Base-by-base conservation (phyloP, 2,797 vertebrate genomes). In the Megaceryle alcyon region DNA sequence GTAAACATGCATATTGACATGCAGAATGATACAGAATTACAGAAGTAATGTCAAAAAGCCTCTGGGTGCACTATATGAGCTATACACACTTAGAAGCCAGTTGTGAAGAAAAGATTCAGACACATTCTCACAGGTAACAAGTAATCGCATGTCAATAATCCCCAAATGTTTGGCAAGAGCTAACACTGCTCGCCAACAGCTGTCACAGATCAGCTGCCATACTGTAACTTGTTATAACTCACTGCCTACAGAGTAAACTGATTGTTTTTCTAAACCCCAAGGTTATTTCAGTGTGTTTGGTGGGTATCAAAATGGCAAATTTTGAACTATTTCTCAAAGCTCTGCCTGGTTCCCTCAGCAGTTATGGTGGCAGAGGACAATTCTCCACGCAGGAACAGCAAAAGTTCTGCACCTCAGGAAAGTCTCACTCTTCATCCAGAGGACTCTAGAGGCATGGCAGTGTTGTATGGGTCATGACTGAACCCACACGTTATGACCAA, bases 401-500 rank as follows among this genome's bases (percentile, higher is more conserved):
- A 39, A 33, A 79, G 9, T 4, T 51, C 46, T 60, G 43, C 10
- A 14, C 3, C 3, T 7, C 71, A 53, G 21, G 44, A 37, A 72
- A 77, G 37, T 10, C 60, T 66, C 73, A 20, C 7, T 82, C 22
- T 64, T 39, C 28, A 56, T 29, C 22, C 29, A 26, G 60, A 92
- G 33, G 19, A 51, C 16, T 66, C 28, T 64, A 82, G 71, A 33
- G 70, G 28, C 5, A 10, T 0, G 0, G 22, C 22, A 22, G 20
- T 14, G 46, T 72, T 66, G 28, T 35, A 11, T 9, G 9, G 14
- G 18, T 35, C 2, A 1, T 54, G 37, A 41, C 11, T n/a, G 39
- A 65, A 65, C 17, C 5, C 53, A 61, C 33, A 20, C 0, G 7
- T 48, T 61, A 54, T 14, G 39, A 54, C 8, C 26, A 88, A 4